A percentile compares a stretch with the other conserved stretches of the same genome.
Conservation (phyloP, 2,888 invertebrate genomes). For the Athripsodes cinereus region DNA sequence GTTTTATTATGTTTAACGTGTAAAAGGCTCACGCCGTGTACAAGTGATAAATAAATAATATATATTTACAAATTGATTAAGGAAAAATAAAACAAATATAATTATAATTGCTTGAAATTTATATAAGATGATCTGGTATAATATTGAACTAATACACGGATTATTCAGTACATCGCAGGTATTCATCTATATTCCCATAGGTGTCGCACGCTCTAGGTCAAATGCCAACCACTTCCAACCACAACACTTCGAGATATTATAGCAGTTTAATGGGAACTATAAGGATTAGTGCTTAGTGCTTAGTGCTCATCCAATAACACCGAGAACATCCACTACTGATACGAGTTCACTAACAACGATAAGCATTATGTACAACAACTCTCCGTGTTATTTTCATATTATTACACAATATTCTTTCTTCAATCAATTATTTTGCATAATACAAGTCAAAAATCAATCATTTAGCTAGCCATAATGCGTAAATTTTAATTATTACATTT, state of each 20-base stretch:
- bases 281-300: slow-evolving; percentile 2
- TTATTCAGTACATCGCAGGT: slow-evolving; percentile 3
- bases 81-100: too few species aligned
- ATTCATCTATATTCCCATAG: slow-evolving; percentile 24
- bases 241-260: not conserved
- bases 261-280: slow-evolving; percentile 1
- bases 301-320: too few species aligned
- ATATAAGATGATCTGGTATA: not conserved
- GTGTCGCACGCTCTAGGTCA: slow-evolving; percentile 27
- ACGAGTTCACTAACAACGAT: too few species aligned
- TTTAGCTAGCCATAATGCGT: not conserved
- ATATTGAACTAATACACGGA: not conserved
- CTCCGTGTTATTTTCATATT: too few species aligned
- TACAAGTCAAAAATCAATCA: not conserved
- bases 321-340: too few species aligned
- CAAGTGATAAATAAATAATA: too few species aligned
- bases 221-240: slow-evolving; percentile 19
- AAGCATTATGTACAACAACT: too few species aligned
- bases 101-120: too few species aligned
- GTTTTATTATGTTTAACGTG: too few species aligned
- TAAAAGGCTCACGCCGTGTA: too few species aligned
- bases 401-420: too few species aligned
- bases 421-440: not conserved
- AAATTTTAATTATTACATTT: not conserved
- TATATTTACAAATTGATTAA: too few species aligned